Conservation (phyloP, 1,140 invertebrate genomes). For the Danaus melanippus region DNA sequence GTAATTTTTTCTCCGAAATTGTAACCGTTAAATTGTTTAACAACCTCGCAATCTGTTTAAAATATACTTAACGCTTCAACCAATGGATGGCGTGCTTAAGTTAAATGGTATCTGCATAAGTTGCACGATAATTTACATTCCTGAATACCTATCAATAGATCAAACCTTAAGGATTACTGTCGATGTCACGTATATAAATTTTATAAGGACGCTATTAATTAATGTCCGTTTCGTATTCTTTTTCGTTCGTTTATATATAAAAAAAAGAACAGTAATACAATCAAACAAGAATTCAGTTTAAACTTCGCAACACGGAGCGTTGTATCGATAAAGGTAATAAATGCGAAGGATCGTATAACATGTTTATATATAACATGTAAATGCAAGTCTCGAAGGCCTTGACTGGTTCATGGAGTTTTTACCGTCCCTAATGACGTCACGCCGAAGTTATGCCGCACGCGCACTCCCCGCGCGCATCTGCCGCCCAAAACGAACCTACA, state of each 20-base stretch:
- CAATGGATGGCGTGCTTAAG: neutral
- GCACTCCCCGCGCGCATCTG: constrained; percentile 23
- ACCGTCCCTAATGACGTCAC: constrained; percentile 55
- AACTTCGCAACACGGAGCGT: constrained; percentile 12
- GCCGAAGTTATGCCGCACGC: constrained; percentile 54
- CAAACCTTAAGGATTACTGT: too few relatives aligned
- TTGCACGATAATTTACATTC: too few relatives aligned
- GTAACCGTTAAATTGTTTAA: constrained; percentile 30
- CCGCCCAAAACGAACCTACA: constrained; percentile 53
- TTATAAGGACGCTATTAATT: too few relatives aligned
- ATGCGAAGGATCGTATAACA: constrained; percentile 19
- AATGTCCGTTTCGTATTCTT: too few relatives aligned
- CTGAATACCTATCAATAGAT: too few relatives aligned
- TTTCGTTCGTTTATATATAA: too few relatives aligned
- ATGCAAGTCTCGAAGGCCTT: constrained; percentile 48
- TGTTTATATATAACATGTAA: constrained; percentile 38
- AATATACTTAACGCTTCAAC: neutral
- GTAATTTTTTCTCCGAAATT: constrained; percentile 32
- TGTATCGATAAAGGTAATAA: constrained; percentile 21
- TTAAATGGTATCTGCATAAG: too few relatives aligned
- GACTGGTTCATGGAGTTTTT: constrained; percentile 65
- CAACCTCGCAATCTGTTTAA: constrained; percentile 14
- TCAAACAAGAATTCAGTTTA: constrained; percentile 9
- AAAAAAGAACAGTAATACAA: constrained; percentile 2
- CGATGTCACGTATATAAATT: too few relatives aligned